Evolutionary conservation across 1,140 invertebrate species (phyloP).

Genomic region (Idris sp.): DNA sequence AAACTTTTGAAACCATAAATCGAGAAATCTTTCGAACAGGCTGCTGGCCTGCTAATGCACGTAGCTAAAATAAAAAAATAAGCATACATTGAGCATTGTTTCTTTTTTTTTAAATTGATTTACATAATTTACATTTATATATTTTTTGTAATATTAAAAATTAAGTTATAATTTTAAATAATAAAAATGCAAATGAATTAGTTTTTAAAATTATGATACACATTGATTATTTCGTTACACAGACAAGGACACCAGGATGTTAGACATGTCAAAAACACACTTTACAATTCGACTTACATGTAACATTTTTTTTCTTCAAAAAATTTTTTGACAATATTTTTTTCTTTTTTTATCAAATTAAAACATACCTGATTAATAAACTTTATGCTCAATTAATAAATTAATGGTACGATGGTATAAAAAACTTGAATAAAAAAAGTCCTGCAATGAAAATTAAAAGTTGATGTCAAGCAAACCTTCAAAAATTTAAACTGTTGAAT

Average conservation of each 20-base stretch:
- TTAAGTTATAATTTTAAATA: no score
- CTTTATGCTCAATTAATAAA: background rate
- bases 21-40: constrained; percentile 77
- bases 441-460: no score
- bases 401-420: background rate
- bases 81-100: no score
- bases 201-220: background rate
- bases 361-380: background rate
- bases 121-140: no score
- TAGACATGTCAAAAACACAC: constrained; percentile 19
- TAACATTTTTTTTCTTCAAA: no score
- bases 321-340: background rate
- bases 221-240: constrained; percentile 2
- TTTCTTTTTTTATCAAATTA: background rate
- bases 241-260: constrained; percentile 20
- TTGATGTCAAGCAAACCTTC: no score
- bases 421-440: no score
- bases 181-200: background rate
- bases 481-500: background rate
- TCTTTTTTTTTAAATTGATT: no score
- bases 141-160: background rate
- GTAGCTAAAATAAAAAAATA: constrained; percentile 41
- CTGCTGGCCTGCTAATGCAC: constrained; percentile 66
- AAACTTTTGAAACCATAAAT: constrained; percentile 79
- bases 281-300: no score